phyloP scores from a whole-genome alignment of 2,888 invertebrate genomes.

The Hyposoter dolosus region DNA sequence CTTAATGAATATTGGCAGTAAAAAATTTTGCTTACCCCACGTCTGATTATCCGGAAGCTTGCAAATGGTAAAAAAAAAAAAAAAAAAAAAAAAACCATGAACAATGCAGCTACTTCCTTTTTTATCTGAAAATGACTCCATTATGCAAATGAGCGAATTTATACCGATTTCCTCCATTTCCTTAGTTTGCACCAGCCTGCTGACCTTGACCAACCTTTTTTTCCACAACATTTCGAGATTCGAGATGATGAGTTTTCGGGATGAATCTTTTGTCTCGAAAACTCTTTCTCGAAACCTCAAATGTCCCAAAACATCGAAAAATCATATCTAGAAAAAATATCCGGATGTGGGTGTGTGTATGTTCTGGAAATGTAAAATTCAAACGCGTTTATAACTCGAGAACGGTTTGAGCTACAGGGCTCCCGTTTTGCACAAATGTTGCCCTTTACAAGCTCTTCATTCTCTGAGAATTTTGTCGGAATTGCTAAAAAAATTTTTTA shows the following conservation, averaged over 20 bases:
- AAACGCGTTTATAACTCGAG: too few relatives aligned
- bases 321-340: too few relatives aligned
- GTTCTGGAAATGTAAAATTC: too few relatives aligned
- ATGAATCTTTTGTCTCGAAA: neutral
- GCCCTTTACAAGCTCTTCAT: too few relatives aligned
- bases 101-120: neutral
- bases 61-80: neutral
- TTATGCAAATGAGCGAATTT: neutral
- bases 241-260: neutral
- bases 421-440: too few relatives aligned
- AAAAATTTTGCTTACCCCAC: neutral
- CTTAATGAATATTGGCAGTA: slow-evolving; percentile 23
- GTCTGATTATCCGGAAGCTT: slow-evolving; percentile 1
- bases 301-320: too few relatives aligned
- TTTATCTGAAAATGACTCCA: neutral
- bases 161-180: neutral
- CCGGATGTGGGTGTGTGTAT: too few relatives aligned
- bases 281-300: too few relatives aligned
- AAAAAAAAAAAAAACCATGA: neutral
- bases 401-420: too few relatives aligned
- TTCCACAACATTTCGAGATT: neutral
- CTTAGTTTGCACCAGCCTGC: neutral
- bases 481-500: too few relatives aligned
- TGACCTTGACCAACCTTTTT: neutral
- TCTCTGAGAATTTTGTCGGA: too few relatives aligned